Base-by-base conservation (phyloP, 2,888 invertebrate genomes). In the Folsomia manolachei region DNA sequence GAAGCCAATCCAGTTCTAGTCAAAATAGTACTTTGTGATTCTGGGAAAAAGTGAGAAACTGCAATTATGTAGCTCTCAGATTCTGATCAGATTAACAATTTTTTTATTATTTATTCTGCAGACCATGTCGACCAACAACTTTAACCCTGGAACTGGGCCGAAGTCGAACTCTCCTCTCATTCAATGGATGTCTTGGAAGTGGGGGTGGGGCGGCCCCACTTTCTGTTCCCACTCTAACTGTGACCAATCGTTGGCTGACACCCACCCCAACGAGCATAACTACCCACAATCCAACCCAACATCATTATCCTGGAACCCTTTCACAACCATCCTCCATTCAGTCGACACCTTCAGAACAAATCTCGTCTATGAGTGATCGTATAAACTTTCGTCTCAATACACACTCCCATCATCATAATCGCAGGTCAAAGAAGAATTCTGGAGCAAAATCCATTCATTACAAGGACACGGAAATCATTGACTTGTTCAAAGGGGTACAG, bases 401-500 rank as follows among this genome's bases (percentile, higher is more conserved):
- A 19, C 51, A 51, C 51, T 4, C 4, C n/a, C 56, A 56, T 19
- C 56, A 56, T 21, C 18, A 4, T 19, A 7, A 21, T 21, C 56
- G 74, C 63, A 78, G 79, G 73, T 75, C 78, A 70, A 79, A 79
- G 71, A 72, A 78, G 56, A 75, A 77, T 52, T 73, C 75, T 62
- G 71, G 75, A 66, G 19, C 71, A n/a, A 75, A 77, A 73, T 78
- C 78, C 67, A 79, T 79, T 73, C 80, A 80, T 78, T 80, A 80
- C 72, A 80, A 80, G 71, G 80, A 80, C 70, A 79, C 79, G 18
- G 79, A 79, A 74, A 79, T 79, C 71, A 19, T 56, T 61, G 79
- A 78, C 69, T 74, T 79, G 56, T 80, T 80, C 69, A 80, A 80
- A 79, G 80, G 80, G 67, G 80, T 80, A 77, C n/a, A n/a, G n/a